These are phyloP conservation scores for Semnornis frantzii DNA, from an alignment of 2,113 vertebrate genomes.

Conservation along the genomic window DNA sequence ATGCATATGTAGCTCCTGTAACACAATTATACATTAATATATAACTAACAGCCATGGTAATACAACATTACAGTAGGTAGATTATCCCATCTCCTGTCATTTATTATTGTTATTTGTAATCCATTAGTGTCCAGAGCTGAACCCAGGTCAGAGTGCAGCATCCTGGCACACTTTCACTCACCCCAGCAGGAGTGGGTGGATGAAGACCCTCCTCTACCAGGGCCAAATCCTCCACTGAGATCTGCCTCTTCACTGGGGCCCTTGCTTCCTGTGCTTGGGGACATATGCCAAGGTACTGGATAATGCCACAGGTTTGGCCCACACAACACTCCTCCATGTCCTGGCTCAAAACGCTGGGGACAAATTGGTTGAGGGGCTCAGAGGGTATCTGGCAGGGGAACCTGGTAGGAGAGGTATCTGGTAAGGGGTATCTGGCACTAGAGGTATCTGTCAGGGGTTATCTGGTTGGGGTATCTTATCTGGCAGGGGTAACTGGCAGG, in stretches of 20 bases:
- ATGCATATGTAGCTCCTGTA: constrained; percentile 65
- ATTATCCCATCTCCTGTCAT: constrained; percentile 70
- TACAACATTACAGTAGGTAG: constrained; percentile 68
- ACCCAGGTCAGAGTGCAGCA: constrained; percentile 46
- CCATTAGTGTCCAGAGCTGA: constrained; percentile 62
- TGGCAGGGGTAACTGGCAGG: no score
- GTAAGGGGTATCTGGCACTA: background rate
- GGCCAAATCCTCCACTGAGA: background rate
- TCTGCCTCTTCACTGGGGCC: background rate
- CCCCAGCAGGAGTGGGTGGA: background rate
- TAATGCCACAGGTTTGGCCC: background rate
- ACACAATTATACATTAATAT: constrained; percentile 68
- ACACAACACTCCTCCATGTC: fast-evolving
- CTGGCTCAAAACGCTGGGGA: background rate
- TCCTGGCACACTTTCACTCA: background rate
- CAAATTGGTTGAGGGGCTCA: background rate
- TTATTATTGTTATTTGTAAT: constrained; percentile 67
- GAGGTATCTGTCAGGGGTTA: no score
- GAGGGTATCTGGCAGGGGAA: background rate
- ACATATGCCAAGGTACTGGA: background rate
- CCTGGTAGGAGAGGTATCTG: background rate
- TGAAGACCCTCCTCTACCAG: background rate
- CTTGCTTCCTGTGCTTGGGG: background rate
- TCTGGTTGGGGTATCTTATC: no score
- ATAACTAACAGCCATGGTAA: constrained; percentile 66